Conservation (phyloP, 2,797 vertebrate species). For the Pelobates cultripes region DNA sequence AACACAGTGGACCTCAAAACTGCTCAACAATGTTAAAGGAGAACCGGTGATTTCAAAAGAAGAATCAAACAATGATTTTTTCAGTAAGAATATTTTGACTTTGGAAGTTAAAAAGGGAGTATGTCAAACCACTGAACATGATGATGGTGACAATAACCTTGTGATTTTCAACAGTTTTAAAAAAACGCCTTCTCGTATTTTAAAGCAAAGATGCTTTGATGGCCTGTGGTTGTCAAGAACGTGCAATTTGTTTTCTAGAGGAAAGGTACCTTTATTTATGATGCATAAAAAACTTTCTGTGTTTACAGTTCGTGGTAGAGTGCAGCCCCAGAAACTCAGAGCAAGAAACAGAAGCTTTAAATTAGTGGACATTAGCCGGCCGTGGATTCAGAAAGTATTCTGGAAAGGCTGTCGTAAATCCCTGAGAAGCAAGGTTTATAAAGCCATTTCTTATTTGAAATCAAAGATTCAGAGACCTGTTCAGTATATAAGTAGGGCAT, state of each 20-base stretch:
- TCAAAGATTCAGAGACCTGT: conserved; percentile 59
- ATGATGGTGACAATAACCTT: conserved; percentile 47
- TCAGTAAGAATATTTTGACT: conserved; percentile 53
- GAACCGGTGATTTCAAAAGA: neutral
- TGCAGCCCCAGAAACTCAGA: conserved; percentile 71
- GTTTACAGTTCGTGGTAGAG: conserved; percentile 74
- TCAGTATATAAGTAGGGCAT: conserved; percentile 57
- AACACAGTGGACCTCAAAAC: neutral
- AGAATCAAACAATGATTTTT: neutral
- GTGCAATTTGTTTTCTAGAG: conserved; percentile 70
- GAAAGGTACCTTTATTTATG: conserved; percentile 76
- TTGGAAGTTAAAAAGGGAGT: conserved; percentile 64
- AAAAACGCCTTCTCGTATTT: conserved; percentile 61
- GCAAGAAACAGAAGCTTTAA: conserved; percentile 71
- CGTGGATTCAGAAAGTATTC: conserved; percentile 68
- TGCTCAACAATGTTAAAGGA: neutral
- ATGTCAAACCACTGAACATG: conserved; percentile 25
- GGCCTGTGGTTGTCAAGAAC: conserved; percentile 66
- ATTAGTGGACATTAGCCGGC: conserved; percentile 67
- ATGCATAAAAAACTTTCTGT: conserved; percentile 79
- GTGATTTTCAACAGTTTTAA: conserved; percentile 66
- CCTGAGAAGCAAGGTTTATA: conserved; percentile 57
- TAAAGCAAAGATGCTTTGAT: conserved; percentile 66
- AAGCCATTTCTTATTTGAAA: conserved; percentile 63
- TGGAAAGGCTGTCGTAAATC: conserved; percentile 66